Evolutionary conservation across 2,888 invertebrate genomes (phyloP).

Genomic region (Polymixis lichenea): DNA sequence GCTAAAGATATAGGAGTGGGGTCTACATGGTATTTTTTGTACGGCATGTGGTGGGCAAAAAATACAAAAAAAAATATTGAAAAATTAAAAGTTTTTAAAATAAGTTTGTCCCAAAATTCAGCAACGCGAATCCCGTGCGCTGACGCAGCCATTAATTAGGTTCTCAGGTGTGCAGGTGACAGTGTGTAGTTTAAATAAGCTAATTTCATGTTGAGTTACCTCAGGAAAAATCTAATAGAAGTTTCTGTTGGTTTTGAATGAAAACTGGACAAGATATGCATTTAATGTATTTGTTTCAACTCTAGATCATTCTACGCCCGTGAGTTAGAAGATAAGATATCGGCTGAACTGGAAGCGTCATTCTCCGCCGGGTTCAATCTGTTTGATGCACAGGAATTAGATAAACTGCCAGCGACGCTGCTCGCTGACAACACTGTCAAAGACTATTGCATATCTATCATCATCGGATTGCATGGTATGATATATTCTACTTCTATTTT

Average conservation of each 20-base stretch:
- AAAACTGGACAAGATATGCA: neutral
- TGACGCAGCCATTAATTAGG: no score
- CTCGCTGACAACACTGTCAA: conserved; percentile 73
- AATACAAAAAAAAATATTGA: no score
- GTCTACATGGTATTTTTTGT: no score
- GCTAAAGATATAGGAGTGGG: no score
- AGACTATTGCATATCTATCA: conserved; percentile 76
- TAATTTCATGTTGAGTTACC: neutral
- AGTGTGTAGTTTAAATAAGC: no score
- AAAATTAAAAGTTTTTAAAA: no score
- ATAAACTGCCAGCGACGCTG: conserved; percentile 76
- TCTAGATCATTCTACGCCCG: conserved; percentile 72
- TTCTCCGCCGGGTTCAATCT: conserved; percentile 75
- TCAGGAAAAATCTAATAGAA: neutral
- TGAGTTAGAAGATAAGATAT: conserved; percentile 72
- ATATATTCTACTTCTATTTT: neutral
- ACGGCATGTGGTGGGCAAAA: no score
- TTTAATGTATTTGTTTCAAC: neutral
- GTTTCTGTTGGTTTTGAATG: neutral
- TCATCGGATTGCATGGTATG: conserved; percentile 78
- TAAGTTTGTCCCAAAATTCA: no score
- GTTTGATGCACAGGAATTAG: conserved; percentile 67
- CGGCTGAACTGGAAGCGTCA: conserved; percentile 79
- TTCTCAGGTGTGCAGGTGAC: no score
- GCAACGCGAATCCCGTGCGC: no score